Percentiles rank a stretch among this genome's conserved stretches.
These are phyloP conservation scores for Steinernema khuongi DNA, from an alignment of 1,140 invertebrate genomes.

Conservation along the genomic window DNA sequence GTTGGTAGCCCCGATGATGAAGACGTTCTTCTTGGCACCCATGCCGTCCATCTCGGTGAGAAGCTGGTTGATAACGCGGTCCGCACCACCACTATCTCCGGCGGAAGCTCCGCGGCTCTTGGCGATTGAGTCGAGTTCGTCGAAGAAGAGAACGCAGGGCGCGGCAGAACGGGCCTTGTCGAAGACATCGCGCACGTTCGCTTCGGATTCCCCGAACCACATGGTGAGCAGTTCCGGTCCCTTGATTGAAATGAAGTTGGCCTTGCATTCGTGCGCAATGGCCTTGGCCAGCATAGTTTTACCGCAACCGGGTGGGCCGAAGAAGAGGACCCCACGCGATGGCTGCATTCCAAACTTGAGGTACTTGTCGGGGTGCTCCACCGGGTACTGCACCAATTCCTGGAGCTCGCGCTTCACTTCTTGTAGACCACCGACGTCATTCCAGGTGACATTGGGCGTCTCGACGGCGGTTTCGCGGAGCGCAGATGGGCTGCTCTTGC, in stretches of 20 bases:
- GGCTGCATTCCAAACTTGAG: no score
- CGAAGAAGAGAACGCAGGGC: constrained; percentile 98
- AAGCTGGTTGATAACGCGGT: constrained; percentile 99
- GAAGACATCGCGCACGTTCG: constrained; percentile 96
- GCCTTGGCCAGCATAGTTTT: constrained; percentile 96
- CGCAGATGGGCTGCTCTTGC: constrained; percentile 93
- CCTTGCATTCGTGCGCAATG: constrained; percentile 98
- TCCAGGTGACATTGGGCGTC: constrained; percentile 92
- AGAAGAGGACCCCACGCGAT: no score
- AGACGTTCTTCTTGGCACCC: constrained; percentile 97
- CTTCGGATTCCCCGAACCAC: constrained; percentile 99
- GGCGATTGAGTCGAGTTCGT: constrained; percentile 97
- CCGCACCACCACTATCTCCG: constrained; percentile 73
- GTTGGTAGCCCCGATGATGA: constrained; percentile 78
- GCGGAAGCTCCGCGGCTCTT: constrained; percentile 65
- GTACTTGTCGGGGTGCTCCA: no score
- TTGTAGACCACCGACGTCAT: constrained; percentile 91
- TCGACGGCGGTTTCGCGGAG: constrained; percentile 95
- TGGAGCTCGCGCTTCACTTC: constrained; percentile 94
- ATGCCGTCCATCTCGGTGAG: constrained; percentile 99
- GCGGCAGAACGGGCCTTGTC: constrained; percentile 96
- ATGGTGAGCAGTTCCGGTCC: constrained; percentile 95
- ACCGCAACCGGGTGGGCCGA: constrained; percentile 78
- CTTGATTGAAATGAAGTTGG: no score
- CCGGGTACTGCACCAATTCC: constrained; percentile 93